Conservation (phyloP, 2,113 vertebrate genomes). For the Galemys pyrenaicus region DNA sequence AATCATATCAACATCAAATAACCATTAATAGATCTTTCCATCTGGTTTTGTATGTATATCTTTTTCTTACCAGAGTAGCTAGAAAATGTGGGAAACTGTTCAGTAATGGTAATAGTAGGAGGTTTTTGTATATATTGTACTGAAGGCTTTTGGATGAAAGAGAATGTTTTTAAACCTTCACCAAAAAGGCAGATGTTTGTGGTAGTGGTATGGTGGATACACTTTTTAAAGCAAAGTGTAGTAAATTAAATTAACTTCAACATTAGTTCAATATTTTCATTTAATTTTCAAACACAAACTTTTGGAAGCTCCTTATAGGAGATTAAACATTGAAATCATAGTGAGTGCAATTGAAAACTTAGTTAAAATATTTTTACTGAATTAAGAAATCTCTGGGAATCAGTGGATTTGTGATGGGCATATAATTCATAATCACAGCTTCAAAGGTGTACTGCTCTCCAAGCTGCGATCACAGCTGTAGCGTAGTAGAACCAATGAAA, state of each 20-base stretch:
- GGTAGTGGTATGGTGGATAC: neutral
- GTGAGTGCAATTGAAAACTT: constrained; percentile 4
- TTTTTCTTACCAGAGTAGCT: neutral
- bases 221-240: neutral
- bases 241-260: constrained; percentile 10
- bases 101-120: neutral
- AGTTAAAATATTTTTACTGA: constrained; percentile 24
- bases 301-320: constrained; percentile 29
- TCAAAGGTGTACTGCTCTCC: neutral
- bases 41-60: neutral
- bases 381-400: neutral
- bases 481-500: neutral
- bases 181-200: neutral
- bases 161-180: neutral
- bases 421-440: neutral
- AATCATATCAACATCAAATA: neutral
- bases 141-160: constrained; percentile 9
- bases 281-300: constrained; percentile 32
- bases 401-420: neutral
- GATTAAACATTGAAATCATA: constrained; percentile 32
- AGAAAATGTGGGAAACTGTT: neutral
- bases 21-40: neutral
- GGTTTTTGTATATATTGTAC: neutral
- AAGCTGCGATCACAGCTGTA: neutral
- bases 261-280: constrained; percentile 34